phyloP scores from a whole-genome alignment of 1,140 invertebrate species.

The Pantala flavescens region DNA sequence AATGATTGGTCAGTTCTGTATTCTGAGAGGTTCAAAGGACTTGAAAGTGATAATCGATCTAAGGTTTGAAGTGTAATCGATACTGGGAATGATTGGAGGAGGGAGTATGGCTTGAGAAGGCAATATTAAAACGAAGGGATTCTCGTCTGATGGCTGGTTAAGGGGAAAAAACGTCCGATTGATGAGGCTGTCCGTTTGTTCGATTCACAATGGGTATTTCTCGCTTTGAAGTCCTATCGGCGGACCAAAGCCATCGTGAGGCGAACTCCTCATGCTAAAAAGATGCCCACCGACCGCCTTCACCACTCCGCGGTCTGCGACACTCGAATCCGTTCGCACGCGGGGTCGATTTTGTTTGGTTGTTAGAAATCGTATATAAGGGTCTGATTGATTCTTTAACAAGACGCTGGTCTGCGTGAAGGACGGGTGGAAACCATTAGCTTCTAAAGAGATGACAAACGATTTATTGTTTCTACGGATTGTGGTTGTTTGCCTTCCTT shows the following conservation, averaged over 20 bases:
- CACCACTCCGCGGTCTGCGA: no score
- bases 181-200: no score
- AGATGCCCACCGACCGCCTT: no score
- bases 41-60: slow-evolving; percentile 10
- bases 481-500: background rate
- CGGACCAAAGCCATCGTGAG: no score
- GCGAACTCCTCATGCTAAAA: no score
- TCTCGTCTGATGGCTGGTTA: background rate
- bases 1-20: background rate
- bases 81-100: background rate
- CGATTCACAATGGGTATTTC: no score
- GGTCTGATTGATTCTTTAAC: background rate
- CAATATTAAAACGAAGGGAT: background rate
- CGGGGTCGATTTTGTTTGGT: background rate
- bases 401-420: background rate
- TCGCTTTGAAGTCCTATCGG: no score
- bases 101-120: background rate
- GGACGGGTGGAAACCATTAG: background rate
- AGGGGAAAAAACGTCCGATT: no score
- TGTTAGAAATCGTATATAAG: background rate
- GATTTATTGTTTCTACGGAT: background rate
- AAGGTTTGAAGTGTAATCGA: background rate
- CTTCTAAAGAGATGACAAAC: background rate
- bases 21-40: background rate
- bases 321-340: no score